phyloP scores from a whole-genome alignment of 2,888 invertebrate species.

The Morpho deidamia region DNA sequence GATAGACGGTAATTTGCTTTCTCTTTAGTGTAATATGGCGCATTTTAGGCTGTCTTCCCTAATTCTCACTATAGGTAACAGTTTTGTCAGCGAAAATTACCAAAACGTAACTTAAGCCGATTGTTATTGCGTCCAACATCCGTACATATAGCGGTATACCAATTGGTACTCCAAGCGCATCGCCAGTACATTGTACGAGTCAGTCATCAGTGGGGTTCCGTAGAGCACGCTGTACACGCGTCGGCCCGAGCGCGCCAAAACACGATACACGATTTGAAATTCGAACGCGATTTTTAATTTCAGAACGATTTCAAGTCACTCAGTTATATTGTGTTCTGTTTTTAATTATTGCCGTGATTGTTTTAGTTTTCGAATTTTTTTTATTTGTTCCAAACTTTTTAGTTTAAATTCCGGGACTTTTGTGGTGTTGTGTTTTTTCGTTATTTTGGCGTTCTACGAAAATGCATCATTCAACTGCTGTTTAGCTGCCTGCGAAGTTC shows the following conservation, averaged over 20 bases:
- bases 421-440: no score
- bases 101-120: constrained; percentile 5
- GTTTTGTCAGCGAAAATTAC: constrained; percentile 1
- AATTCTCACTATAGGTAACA: background rate
- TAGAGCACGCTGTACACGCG: constrained; percentile 9
- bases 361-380: background rate
- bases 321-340: background rate
- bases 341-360: background rate
- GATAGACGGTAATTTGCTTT: no score
- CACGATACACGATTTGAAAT: constrained; percentile 3
- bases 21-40: no score
- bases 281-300: background rate
- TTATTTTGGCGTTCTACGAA: no score
- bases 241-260: constrained; percentile 6
- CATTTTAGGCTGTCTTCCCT: no score
- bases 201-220: constrained; percentile 5
- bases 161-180: constrained; percentile 6
- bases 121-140: background rate
- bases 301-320: background rate
- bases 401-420: no score
- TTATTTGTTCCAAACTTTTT: background rate
- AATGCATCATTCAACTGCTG: no score
- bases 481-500: no score
- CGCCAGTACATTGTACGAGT: constrained; percentile 3
- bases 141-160: constrained; percentile 7